Base-by-base conservation (phyloP, 2,113 vertebrate genomes). In the Chaenocephalus aceratus region DNA sequence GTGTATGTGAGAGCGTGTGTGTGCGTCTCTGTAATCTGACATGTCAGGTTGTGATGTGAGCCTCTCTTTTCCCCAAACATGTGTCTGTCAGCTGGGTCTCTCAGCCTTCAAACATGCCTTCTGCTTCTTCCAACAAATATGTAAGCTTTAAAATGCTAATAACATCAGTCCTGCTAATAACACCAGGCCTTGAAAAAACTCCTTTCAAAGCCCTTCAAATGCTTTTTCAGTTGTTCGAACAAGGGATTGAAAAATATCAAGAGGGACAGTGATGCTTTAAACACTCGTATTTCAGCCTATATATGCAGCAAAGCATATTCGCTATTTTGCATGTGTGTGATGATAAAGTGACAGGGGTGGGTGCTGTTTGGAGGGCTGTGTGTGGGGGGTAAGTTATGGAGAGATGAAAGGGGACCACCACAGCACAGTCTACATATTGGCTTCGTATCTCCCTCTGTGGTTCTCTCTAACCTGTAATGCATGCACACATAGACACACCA, bases 391-490 rank as follows among this genome's bases (percentile, higher is more conserved):
- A 77, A 75, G 78, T 87, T 83, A 70, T 59, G 58, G 76, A 76
- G 72, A 86, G 86, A 91, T 88, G 86, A 88, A 89, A 89, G 80
- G 67, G 84, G 92, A 92, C 93, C 91, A 92, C 91, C 92, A 10
- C 85, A 70, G 89, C 85, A 75, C 85, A 91, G 63, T 91, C 87
- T 85, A 87, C 86, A 86, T 23, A 70, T 80, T 84, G 86, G 90
- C 88, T 91, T 90, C 84, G 74, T 89, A 69, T 91, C 89, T 89
- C 86, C 83, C 82, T 74, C 66, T 86, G 79, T 63, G 87, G 88
- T 85, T 83, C 74, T 74, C 77, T 71, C 54, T 89, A 82, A 90
- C 73, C 78, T 91, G 82, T 69, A n/a, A 23, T 41, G 56, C 21
- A 36, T 53, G 30, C 45, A 23, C 1, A 48, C 26, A 65, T 49